Evolutionary conservation across 2,888 invertebrate genomes (phyloP).

Genomic region (Hydrotaea cyrtoneurina): DNA sequence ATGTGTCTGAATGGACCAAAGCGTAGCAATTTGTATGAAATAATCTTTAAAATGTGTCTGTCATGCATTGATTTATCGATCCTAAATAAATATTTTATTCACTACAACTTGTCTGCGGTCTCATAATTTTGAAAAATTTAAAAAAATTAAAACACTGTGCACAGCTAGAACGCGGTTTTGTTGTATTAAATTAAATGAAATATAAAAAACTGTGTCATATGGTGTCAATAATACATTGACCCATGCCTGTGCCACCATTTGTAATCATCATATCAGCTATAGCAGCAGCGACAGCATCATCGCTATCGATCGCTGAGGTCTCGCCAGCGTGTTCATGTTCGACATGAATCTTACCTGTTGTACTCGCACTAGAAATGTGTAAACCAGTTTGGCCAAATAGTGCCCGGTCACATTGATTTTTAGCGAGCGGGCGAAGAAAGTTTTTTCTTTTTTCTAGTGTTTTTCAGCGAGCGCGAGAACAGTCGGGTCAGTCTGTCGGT

Average conservation of each 20-base stretch:
- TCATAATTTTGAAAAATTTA: too few relatives aligned
- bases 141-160: constrained; percentile 15
- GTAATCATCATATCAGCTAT: background rate
- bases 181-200: constrained; percentile 20
- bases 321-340: background rate
- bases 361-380: constrained; percentile 17
- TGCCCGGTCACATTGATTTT: background rate
- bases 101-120: too few relatives aligned
- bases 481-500: too few relatives aligned
- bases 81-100: too few relatives aligned
- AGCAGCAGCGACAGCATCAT: background rate
- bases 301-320: background rate
- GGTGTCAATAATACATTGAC: constrained; percentile 41
- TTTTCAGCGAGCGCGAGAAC: background rate
- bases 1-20: too few relatives aligned
- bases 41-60: too few relatives aligned
- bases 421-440: constrained; percentile 7
- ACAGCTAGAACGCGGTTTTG: constrained; percentile 5
- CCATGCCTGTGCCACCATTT: constrained; percentile 12
- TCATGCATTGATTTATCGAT: too few relatives aligned
- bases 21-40: too few relatives aligned
- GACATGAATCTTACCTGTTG: background rate
- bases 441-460: background rate
- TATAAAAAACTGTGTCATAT: constrained; percentile 38
- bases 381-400: constrained; percentile 35